Percentiles rank a stretch among this genome's conserved stretches.
Conservation (phyloP, 2,797 vertebrate genomes). For the Micrastur ruficollis region DNA sequence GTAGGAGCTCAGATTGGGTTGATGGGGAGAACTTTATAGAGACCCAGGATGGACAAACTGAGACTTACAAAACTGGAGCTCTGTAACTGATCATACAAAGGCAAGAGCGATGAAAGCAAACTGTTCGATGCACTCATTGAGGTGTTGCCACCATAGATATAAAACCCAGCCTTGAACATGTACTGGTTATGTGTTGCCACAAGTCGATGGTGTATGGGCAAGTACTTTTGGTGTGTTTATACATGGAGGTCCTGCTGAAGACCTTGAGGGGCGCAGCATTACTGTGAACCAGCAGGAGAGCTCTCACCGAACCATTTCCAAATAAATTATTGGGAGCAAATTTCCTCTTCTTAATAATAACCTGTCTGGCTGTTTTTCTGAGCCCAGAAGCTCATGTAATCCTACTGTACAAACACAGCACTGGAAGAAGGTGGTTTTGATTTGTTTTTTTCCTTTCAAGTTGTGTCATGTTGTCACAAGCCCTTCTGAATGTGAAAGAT, state of each 20-base stretch:
- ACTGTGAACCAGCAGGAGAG: neutral
- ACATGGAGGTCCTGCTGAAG: neutral
- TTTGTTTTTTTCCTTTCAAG: neutral
- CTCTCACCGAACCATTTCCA: neutral
- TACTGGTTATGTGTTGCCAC: neutral
- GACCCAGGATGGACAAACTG: neutral
- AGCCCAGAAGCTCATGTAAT: neutral
- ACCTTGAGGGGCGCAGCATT: fast-evolving
- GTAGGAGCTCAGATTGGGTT: neutral
- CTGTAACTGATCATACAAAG: neutral
- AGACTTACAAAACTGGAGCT: neutral
- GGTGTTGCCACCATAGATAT: neutral
- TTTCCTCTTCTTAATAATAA: neutral
- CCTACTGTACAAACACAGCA: neutral
- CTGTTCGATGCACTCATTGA: neutral
- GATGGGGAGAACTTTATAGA: neutral
- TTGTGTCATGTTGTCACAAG: neutral
- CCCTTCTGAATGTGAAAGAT: conserved; percentile 30
- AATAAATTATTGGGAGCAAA: neutral
- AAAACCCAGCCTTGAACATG: neutral
- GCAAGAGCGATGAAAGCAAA: neutral
- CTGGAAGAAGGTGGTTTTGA: neutral
- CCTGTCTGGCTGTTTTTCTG: neutral
- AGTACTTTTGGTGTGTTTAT: neutral
- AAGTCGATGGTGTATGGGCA: fast-evolving